Percentiles rank a stretch among this genome's conserved stretches.
phyloP scores from a whole-genome alignment of 2,113 vertebrate genomes.

The Todiramphus saurophagus region DNA sequence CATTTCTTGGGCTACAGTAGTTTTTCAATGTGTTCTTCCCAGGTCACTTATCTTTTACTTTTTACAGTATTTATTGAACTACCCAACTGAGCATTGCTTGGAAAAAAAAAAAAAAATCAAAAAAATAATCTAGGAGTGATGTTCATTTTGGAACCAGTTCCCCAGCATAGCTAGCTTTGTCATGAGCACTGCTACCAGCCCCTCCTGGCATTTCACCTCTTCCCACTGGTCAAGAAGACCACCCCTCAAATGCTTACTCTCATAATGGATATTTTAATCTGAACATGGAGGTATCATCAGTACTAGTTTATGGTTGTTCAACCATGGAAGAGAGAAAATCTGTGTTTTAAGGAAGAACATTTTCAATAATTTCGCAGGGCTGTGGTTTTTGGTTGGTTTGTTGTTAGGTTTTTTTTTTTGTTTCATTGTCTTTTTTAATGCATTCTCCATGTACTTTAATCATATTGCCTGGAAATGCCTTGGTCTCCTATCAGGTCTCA shows the following conservation, averaged over 20 bases:
- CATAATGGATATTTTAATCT: neutral
- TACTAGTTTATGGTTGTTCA: neutral
- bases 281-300: neutral
- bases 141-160: neutral
- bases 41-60: neutral
- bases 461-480: neutral
- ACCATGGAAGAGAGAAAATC: neutral
- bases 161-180: neutral
- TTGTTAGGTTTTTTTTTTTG: no score
- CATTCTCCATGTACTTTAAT: neutral
- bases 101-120: neutral
- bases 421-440: neutral
- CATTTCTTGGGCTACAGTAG: neutral
- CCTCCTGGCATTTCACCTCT: neutral
- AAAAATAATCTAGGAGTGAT: neutral
- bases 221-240: neutral
- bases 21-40: neutral
- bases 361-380: neutral
- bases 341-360: neutral
- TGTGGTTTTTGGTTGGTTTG: neutral
- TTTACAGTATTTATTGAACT: neutral
- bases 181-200: rapidly evolving
- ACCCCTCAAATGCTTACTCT: neutral
- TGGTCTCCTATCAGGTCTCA: neutral
- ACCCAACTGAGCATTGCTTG: neutral